phyloP scores from a whole-genome alignment of 2,888 invertebrate species.

The Drosophila hamatofila region DNA sequence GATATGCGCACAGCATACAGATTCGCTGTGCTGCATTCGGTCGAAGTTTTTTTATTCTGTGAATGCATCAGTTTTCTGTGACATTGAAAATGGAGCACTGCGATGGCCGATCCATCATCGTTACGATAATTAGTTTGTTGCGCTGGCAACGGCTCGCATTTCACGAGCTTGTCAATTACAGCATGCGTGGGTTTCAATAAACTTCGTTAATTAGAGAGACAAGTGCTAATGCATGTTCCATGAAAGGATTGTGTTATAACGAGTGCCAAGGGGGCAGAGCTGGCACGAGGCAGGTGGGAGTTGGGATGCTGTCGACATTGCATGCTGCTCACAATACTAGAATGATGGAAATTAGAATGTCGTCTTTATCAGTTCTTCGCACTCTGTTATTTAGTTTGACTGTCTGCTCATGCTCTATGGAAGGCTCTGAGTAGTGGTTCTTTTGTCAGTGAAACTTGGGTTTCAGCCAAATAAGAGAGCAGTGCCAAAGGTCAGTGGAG shows the following conservation, averaged over 20 bases:
- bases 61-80: not conserved
- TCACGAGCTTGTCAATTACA: constrained; percentile 23
- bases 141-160: constrained; percentile 21
- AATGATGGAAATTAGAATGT: constrained; percentile 39
- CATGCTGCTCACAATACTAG: not conserved
- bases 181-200: constrained; percentile 21
- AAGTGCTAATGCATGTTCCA: not conserved
- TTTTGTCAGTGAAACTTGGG: constrained; percentile 9
- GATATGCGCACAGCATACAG: not conserved
- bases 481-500: not conserved
- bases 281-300: not conserved
- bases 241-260: not conserved
- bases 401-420: not conserved
- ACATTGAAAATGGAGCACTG: not conserved
- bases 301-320: not conserved
- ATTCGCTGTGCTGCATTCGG: not conserved
- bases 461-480: constrained; percentile 28
- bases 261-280: too few species aligned
- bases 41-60: not conserved
- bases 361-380: constrained; percentile 32
- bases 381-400: constrained; percentile 3
- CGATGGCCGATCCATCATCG: constrained; percentile 19
- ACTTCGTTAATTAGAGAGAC: constrained; percentile 3
- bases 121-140: constrained; percentile 45
- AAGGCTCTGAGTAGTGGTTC: not conserved